A percentile compares a stretch with the other conserved stretches of the same genome.
Conservation (phyloP, 2,797 vertebrate species). For the Periophthalmus magnuspinnatus region DNA sequence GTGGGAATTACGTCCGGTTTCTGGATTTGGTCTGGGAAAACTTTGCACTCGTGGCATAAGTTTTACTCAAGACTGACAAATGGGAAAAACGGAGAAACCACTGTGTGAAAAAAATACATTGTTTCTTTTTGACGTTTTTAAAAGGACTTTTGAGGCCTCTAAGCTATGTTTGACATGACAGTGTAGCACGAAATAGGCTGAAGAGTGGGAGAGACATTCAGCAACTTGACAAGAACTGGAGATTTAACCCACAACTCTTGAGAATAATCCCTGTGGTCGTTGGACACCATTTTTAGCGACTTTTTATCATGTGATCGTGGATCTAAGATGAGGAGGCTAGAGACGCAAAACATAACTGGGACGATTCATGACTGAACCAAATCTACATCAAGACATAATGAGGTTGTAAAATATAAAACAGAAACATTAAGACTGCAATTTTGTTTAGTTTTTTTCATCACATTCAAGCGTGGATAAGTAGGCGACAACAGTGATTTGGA, state of each 20-base stretch:
- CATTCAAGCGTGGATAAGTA: no score
- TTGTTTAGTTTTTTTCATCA: no score
- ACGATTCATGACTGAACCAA: no score
- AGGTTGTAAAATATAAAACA: no score
- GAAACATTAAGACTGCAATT: no score
- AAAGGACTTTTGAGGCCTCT: neutral
- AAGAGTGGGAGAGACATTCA: neutral
- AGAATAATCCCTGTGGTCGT: neutral
- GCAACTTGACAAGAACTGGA: neutral
- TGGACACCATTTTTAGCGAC: neutral
- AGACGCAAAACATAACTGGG: no score
- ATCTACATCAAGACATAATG: no score
- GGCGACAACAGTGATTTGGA: no score
- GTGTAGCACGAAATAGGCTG: neutral
- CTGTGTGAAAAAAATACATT: conserved; percentile 75
- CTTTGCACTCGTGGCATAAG: conserved; percentile 95
- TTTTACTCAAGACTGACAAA: conserved; percentile 92
- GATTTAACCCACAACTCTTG: neutral
- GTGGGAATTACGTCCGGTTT: conserved; percentile 98
- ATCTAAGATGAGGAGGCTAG: no score
- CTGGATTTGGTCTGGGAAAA: conserved; percentile 99
- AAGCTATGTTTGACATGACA: neutral
- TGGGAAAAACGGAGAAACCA: conserved; percentile 91
- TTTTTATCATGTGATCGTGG: no score
- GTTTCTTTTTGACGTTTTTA: neutral